phyloP scores from a whole-genome alignment of 1,140 invertebrate genomes.

The Littorina saxatilis region DNA sequence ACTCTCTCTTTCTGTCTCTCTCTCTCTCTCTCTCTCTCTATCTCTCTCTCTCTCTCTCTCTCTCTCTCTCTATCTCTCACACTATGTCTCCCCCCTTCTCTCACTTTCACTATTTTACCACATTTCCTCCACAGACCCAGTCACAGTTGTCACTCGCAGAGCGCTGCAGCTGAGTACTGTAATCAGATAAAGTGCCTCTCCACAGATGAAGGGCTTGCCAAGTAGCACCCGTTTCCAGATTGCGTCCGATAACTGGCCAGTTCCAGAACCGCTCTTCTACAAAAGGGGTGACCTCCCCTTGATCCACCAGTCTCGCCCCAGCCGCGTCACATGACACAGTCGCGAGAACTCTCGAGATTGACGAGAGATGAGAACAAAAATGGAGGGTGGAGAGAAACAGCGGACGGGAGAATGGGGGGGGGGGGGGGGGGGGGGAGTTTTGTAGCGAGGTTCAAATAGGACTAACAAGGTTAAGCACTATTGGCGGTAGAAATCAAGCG shows the following conservation, averaged over 20 bases:
- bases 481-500: not conserved
- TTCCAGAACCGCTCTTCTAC: not conserved
- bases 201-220: not conserved
- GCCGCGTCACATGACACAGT: constrained; percentile 20
- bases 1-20: not conserved
- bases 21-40: too few species aligned
- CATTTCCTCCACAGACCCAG: too few species aligned
- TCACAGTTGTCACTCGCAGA: too few species aligned
- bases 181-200: constrained; percentile 17
- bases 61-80: too few species aligned
- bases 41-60: too few species aligned
- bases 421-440: not conserved
- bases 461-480: not conserved
- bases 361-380: not conserved
- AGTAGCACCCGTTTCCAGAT: not conserved
- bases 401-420: too few species aligned
- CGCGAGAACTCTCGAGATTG: constrained; percentile 24
- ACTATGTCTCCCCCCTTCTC: too few species aligned
- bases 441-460: not conserved
- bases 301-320: constrained; percentile 11
- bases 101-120: too few species aligned
- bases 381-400: too few species aligned
- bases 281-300: constrained; percentile 25
- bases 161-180: too few species aligned
- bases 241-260: not conserved